A percentile compares a stretch with the other conserved stretches of the same genome.
phyloP scores from a whole-genome alignment of 2,113 vertebrate genomes.

The Syngnathus scovelli region DNA sequence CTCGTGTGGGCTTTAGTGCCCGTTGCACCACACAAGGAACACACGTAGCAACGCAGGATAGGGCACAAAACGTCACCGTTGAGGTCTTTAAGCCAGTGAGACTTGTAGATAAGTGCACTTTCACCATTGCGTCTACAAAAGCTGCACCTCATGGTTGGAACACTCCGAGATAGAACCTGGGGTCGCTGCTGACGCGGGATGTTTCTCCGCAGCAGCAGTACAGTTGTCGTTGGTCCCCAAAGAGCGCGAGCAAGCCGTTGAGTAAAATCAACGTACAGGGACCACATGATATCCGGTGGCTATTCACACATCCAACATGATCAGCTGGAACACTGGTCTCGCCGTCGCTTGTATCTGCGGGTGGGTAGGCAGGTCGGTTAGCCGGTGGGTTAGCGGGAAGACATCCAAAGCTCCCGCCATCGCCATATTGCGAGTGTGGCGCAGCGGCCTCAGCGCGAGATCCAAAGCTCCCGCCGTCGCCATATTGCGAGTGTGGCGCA shows the following conservation, averaged over 20 bases:
- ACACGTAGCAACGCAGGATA: conserved; percentile 76
- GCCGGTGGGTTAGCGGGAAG: neutral
- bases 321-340: neutral
- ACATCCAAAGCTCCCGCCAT: neutral
- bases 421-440: neutral
- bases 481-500: neutral
- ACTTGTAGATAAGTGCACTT: conserved; percentile 66
- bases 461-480: neutral
- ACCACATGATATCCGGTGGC: neutral
- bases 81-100: conserved; percentile 74
- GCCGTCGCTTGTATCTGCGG: neutral
- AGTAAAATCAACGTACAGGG: neutral
- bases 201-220: conserved; percentile 16
- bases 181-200: neutral
- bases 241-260: rapidly evolving
- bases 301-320: rapidly evolving
- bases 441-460: neutral
- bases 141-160: conserved; percentile 50
- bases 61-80: conserved; percentile 76
- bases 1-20: conserved; percentile 77
- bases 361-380: too few species aligned
- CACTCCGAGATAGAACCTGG: neutral
- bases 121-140: conserved; percentile 88
- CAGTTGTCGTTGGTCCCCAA: neutral
- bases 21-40: conserved; percentile 80